Percentiles rank a stretch among this genome's conserved stretches.
Evolutionary conservation across 2,888 invertebrate genomes (phyloP).

Genomic region (Sinhomidia bicolor): DNA sequence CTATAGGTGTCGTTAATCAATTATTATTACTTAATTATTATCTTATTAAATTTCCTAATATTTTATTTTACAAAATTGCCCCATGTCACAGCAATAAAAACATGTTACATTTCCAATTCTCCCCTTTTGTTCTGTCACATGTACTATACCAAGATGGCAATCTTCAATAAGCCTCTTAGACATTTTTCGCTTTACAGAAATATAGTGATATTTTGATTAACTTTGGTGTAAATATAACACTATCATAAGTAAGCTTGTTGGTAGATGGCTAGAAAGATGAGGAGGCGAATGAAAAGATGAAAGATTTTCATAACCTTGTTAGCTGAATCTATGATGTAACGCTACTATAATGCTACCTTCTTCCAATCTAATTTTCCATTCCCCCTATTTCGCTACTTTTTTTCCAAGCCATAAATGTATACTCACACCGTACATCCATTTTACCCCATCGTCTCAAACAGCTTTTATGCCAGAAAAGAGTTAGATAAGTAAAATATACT

Average conservation of each 20-base stretch:
- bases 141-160: too few species aligned
- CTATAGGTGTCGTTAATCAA: too few species aligned
- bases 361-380: conserved; percentile 35
- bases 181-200: not conserved
- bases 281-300: not conserved
- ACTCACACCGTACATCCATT: conserved; percentile 25
- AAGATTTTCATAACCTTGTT: conserved; percentile 29
- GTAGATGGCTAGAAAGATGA: not conserved
- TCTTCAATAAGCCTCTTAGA: not conserved
- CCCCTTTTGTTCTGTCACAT: too few species aligned
- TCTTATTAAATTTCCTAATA: too few species aligned
- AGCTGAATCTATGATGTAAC: not conserved
- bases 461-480: not conserved
- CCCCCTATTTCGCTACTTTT: conserved; percentile 29
- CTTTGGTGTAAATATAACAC: too few species aligned
- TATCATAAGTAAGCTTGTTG: not conserved
- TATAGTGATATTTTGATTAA: too few species aligned
- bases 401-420: conserved; percentile 22
- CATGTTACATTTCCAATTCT: too few species aligned
- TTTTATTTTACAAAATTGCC: too few species aligned
- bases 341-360: not conserved
- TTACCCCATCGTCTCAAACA: conserved; percentile 16
- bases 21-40: too few species aligned
- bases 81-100: too few species aligned
- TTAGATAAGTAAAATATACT: not conserved